Evolutionary conservation across 1,140 invertebrate species (phyloP).

Genomic region (Yoshiicerus persimilis): DNA sequence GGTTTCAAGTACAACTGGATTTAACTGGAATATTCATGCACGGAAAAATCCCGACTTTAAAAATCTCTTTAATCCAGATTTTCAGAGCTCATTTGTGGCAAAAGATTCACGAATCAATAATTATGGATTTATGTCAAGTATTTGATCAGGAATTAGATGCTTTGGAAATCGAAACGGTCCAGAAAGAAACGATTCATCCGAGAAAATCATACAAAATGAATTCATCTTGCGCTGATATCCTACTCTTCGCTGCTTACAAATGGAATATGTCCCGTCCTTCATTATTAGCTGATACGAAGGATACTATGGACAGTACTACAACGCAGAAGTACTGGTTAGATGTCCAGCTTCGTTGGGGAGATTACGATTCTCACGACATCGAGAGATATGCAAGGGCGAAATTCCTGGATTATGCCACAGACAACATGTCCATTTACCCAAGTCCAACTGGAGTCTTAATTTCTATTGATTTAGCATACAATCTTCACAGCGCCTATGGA

Average conservation of each 20-base stretch:
- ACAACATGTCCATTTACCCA: conserved; percentile 99
- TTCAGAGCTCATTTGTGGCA: conserved; percentile 99
- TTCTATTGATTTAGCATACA: conserved; percentile 97
- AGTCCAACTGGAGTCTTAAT: conserved; percentile 97
- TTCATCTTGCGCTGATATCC: conserved; percentile 97
- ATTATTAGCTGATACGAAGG: conserved; percentile 94
- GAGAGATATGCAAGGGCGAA: conserved; percentile 98
- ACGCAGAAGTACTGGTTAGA: conserved; percentile 99
- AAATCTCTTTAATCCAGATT: conserved; percentile 99
- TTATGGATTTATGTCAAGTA: conserved; percentile 99
- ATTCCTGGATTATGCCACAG: conserved; percentile 98
- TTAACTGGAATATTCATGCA: conserved; percentile 99
- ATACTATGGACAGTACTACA: conserved; percentile 97
- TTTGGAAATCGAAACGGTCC: conserved; percentile 98
- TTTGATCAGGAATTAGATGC: conserved; percentile 81
- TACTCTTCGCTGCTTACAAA: conserved; percentile 98
- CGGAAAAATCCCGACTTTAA: conserved; percentile 98
- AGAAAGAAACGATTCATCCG: conserved; percentile 99
- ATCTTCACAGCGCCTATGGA: conserved; percentile 97
- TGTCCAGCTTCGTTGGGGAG: conserved; percentile 98
- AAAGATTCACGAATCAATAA: conserved; percentile 99
- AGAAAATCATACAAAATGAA: conserved; percentile 99
- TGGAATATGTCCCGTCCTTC: conserved; percentile 98
- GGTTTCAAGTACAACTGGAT: conserved; percentile 99
- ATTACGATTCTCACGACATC: conserved; percentile 99